Base-by-base conservation (phyloP, 2,113 vertebrate species). In the Cheilinus undulatus region DNA sequence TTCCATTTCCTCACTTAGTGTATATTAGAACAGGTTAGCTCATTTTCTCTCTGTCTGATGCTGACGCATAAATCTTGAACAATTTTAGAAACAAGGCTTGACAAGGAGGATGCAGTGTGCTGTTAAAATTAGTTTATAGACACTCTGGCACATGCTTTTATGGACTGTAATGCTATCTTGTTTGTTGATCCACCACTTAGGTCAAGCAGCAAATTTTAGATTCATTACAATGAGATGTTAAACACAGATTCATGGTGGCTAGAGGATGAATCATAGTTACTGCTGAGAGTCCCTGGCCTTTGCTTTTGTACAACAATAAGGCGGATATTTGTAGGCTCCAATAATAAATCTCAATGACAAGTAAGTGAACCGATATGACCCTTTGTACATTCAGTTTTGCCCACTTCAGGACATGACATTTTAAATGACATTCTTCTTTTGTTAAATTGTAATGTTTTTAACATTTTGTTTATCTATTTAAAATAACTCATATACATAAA, bases 11-110 rank as follows among this genome's bases (percentile, higher is more conserved):
- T 58, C 48, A 71, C 62, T 84, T 56, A 80, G 72, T 76, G 52
- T 56, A 73, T 80, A 83, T 88, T 76, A 76, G 40, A 85, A 53
- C 57, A 76, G 73, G 60, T 74, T 58, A 26, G 68, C 73, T 74
- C 46, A 68, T 76, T 54, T 68, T 72, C 45, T 53, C 36, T 58
- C 72, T 69, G 57, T 60, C 28, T 61, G 60, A 45, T 17, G 15
- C 27, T 30, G 26, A 60, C 20, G 24, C 4, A 36, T 17, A 7
- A n/a, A 53, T 26, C 52, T 67, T n/a, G 42, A 34, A 63, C 56
- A 53, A 45, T 40, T 58, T 56, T 24, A 43, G 15, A 56, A 43
- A 40, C 36, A 40, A 67, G 46, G 60, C 36, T 34, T 53, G n/a
- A 59, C 12, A 32, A 71, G 40, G 67, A 53, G 45, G 23, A 57